A percentile compares a stretch with the other conserved stretches of the same genome.
Conservation (phyloP, 30 jellyfish, hydroid and myxozoan genomes). For the Aurelia sp. region DNA sequence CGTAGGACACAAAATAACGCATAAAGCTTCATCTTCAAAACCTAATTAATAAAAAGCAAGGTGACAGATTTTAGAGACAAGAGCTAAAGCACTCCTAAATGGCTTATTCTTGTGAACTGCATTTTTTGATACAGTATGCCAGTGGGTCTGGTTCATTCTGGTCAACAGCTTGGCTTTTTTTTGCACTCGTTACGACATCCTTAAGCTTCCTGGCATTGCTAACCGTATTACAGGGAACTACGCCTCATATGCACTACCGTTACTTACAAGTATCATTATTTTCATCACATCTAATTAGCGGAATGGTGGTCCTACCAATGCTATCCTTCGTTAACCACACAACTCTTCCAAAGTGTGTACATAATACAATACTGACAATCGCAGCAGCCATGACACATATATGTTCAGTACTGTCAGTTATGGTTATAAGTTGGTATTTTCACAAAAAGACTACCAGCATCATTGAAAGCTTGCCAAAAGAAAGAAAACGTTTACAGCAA, state of each 20-base stretch:
- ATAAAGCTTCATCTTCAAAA: too few species aligned
- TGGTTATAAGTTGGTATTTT: background rate
- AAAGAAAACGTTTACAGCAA: background rate
- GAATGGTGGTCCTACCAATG: background rate
- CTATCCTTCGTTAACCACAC: background rate
- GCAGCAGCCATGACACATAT: slow-evolving; percentile 1
- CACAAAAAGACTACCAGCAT: background rate
- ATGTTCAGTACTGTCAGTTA: background rate
- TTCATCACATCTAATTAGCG: background rate
- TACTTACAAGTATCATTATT: background rate
- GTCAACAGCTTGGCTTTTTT: background rate
- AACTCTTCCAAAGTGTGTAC: background rate
- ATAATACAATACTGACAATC: background rate
- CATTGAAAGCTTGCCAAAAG: background rate
- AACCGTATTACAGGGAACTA: background rate
- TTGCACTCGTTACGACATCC: background rate
- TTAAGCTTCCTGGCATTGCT: background rate
- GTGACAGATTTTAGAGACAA: too few species aligned
- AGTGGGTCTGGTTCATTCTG: background rate
- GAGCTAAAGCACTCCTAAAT: too few species aligned
- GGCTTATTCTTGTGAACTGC: background rate
- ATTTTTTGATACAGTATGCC: background rate
- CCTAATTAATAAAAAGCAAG: too few species aligned
- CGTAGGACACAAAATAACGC: too few species aligned
- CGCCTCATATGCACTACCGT: background rate